phyloP scores from a whole-genome alignment of 2,888 invertebrate species.

The Uropetala carovei region DNA sequence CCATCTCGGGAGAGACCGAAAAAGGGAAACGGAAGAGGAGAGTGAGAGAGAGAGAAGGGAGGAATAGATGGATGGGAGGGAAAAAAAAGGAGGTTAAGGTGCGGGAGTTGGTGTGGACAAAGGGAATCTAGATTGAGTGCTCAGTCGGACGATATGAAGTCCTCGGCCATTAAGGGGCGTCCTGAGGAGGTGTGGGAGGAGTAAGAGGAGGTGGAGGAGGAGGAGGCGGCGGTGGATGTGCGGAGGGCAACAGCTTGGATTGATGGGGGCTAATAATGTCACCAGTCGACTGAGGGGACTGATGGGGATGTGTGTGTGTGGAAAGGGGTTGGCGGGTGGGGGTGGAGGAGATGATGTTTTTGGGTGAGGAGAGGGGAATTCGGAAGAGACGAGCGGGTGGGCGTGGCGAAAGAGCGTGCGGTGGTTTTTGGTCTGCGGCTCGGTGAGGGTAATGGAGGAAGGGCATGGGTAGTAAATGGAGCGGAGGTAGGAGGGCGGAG shows the following conservation, averaged over 20 bases:
- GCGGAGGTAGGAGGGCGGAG: not conserved
- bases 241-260: slow-evolving; percentile 57
- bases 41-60: not conserved
- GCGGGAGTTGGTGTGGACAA: not conserved
- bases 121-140: slow-evolving; percentile 56
- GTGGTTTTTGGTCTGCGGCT: not conserved
- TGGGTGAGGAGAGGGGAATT: not conserved
- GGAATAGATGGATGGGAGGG: not conserved
- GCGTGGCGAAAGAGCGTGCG: not conserved
- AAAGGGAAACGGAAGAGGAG: not conserved
- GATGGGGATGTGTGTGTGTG: not conserved
- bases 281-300: slow-evolving; percentile 15
- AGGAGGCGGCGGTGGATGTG: not conserved
- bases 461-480: not conserved
- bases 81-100: not conserved
- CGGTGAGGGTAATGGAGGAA: not conserved
- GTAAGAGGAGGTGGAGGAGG: not conserved
- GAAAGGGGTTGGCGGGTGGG: not conserved
- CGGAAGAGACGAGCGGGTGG: not conserved
- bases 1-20: not conserved
- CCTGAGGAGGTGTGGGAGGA: not conserved
- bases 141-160: slow-evolving; percentile 61
- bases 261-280: slow-evolving; percentile 63
- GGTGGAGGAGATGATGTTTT: not conserved
- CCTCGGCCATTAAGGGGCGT: slow-evolving; percentile 48